Evolutionary conservation across 2,113 vertebrate species (phyloP), one percentile per base, ranked within the genome.

Genomic region (Melanocharis versteri): DNA sequence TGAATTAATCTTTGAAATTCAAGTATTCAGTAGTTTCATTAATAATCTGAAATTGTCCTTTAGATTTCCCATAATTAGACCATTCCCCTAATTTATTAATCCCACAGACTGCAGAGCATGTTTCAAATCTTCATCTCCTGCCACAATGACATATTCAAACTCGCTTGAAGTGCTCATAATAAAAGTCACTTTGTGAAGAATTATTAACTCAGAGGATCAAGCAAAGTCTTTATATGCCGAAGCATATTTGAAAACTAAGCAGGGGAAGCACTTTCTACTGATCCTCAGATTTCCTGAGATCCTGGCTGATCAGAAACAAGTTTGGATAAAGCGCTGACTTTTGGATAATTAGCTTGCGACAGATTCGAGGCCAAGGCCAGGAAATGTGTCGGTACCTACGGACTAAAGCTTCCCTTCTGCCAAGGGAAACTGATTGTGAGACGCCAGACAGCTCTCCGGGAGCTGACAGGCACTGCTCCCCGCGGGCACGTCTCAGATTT

Each of bases 141-240:
- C 95, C 95, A 97, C 81, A 94, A 90, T 96, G 96, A 95, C 93
- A 97, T 90, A 96, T 87, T 94, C 96, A 94, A 94, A 96, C 92
- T 84, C 23, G 6, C 87, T 90, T 93, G 71, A 96, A 96, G 93
- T 88, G 62, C 90, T 91, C 86, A 76, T 90, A 94, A 94, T 93
- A 95, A 86, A 96, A 97, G 95, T 94, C 96, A 97, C 71, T 96
- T 95, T 91, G 91, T 35, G 48, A 89, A 91, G 91, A 97, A 91
- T 96, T 97, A 96, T 96, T 93, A 94, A 96, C 95, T 96, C 73
- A 44, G 93, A 96, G 93, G 89, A 95, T 94, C 94, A 96, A 92
- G 91, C 61, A 42, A 94, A 91, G 91, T 94, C 93, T 87, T 95
- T 88, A 39, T 53, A 70, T 31, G 57, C 65, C 65, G 66, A 60